Evolutionary conservation across 30 jellyfish, hydroid and myxozoan genomes (phyloP), one percentile per base, ranked within the genome.

Genomic region (Cassiopea xamachana): DNA sequence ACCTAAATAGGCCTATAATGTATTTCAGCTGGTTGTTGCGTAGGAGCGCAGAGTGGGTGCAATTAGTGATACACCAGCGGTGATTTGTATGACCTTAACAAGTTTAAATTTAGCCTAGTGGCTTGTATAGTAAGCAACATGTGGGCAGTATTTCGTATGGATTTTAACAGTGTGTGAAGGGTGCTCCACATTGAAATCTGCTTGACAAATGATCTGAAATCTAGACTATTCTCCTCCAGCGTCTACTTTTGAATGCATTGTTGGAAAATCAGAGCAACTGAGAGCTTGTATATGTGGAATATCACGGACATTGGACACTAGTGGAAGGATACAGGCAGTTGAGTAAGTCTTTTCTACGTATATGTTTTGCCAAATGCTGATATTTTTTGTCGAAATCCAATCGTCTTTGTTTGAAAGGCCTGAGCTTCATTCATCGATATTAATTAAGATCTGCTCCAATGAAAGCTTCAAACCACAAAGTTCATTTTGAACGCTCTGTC

Each of bases 41-140:
- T 51, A 51, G 64, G 64, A 9, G 9, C 64, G 9, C 64, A 2
- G 64, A 4, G 9, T 51, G 64, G 4, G 64, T 9, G 64, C 64
- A 51, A 51, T 9, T 51, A 51, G 8, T 51, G 64, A 4, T 77
- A 59, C 79, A 69, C 80, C 55, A 70, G 81, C 74, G 86, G 95
- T 70, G 95, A 88, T 88, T 79, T 45, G 44, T 72, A 62, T 49
- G 90, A 88, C 95, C 90, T 88, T 87, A 79, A 87, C 90, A 88
- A 88, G 95, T 88, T 88, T 88, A 88, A 78, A 78, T 78, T 79
- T 88, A 88, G 95, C 90, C 44, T 69, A 46, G 88, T 67, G 90
- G 95, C 81, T 87, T 87, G 14, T 58, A 61, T 75, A 64, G 44
- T n/a, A 51, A 51, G 64, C 90, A 88, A 61, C 87, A 51, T 80